Evolutionary conservation across 2,888 invertebrate genomes (phyloP).

Genomic region (Lithophane leautieri): DNA sequence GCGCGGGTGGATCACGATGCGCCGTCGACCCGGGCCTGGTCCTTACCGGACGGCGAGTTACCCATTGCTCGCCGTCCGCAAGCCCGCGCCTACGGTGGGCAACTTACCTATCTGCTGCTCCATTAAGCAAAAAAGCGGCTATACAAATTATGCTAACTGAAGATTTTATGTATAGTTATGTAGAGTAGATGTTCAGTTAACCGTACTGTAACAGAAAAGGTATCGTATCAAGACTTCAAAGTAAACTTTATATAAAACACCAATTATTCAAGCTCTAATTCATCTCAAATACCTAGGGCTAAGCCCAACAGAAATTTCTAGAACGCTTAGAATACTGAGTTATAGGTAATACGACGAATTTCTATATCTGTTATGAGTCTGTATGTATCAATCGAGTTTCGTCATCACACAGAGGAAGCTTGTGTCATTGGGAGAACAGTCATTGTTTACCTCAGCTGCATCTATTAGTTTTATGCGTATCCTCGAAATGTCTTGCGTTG

Average conservation of each 20-base stretch:
- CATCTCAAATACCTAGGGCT: background rate
- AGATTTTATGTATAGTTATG: conserved; percentile 16
- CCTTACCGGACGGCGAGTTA: too few species aligned
- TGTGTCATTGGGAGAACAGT: conserved; percentile 23
- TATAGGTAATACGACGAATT: conserved; percentile 5
- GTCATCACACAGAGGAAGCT: conserved; percentile 35
- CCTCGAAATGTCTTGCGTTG: conserved; percentile 33
- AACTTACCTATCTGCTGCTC: conserved; percentile 36
- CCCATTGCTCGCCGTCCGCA: too few species aligned
- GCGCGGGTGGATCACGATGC: too few species aligned
- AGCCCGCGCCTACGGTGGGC: too few species aligned
- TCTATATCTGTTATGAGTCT: background rate
- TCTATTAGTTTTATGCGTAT: conserved; percentile 21
- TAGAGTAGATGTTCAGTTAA: conserved; percentile 37
- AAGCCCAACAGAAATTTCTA: background rate
- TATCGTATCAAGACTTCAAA: conserved; percentile 23
- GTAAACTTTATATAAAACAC: conserved; percentile 18
- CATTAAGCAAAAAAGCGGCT: conserved; percentile 49
- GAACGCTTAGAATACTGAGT: background rate
- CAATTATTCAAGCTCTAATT: conserved; percentile 35
- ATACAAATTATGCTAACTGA: conserved; percentile 51
- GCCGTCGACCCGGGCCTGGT: too few species aligned
- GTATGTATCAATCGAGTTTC: conserved; percentile 16
- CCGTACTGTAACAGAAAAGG: conserved; percentile 22
- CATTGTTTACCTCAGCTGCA: conserved; percentile 32